Evolutionary conservation across 2,888 invertebrate genomes (phyloP), one percentile per base, ranked within the genome.

Genomic region (Masnerella sp.): DNA sequence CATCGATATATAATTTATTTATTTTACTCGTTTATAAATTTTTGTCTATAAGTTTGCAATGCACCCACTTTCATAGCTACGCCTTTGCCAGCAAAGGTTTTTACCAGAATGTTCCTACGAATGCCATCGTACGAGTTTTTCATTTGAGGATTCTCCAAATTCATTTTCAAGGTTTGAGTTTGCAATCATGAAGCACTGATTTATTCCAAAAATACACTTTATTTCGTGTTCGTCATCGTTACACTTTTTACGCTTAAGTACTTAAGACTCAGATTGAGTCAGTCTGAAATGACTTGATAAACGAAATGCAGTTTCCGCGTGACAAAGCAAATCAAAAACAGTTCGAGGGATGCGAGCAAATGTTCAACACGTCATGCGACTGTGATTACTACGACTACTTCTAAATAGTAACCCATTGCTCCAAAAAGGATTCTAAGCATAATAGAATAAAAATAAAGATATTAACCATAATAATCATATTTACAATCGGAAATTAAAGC

Each of bases 361-460:
- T 49, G 14, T 42, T 68, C 52, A 61, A 59, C 68, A 68, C 45
- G 68, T 59, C 59, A 67, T 67, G 67, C 67, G 52, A 14, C 20
- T 49, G 67, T 67, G 51, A 59, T 30, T 59, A 34, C 67, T 67
- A 67, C 52, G 22, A 25, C 61, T 52, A 62, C 62, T 49, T 5
- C 67, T 52, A 56, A 42, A 43, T 59, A 59, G 22, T 25, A 32
- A 18, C 20, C 20, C 18, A 65, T 11, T 56, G 47, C 65, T 56
- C 56, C 56, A 56, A 65, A 65, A 65, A 65, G 47, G n/a, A 42
- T 17, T 42, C 9, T 42, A 1, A 20, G 9, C 9, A n/a, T 1
- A 20, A 20, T 42, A 12, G n/a, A 20, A 42, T 42, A 12, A 42
- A 2, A n/a, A 18, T 8, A 12, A 18, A 20, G 9, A 18, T 42